Evolutionary conservation across 2,113 vertebrate genomes (phyloP).

Genomic region (Pleuronectes platessa): DNA sequence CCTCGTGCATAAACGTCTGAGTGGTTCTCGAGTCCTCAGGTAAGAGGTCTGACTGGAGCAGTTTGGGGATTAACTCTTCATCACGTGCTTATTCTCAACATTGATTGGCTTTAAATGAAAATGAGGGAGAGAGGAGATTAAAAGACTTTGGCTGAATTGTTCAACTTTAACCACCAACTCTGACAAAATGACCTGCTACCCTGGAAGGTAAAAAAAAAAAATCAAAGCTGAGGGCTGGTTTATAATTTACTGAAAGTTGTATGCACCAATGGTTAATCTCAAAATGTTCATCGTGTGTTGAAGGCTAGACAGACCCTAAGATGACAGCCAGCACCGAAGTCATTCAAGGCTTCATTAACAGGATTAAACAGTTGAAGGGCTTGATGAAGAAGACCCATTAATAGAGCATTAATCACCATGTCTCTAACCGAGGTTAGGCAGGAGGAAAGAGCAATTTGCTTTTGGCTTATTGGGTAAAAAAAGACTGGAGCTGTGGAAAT

Average conservation of each 20-base stretch:
- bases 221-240: background rate
- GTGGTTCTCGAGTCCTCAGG: conserved; percentile 4
- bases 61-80: conserved; percentile 44
- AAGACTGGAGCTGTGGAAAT: background rate
- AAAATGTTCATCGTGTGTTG: conserved; percentile 18
- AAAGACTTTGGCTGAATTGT: background rate
- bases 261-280: conserved; percentile 15
- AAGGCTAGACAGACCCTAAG: conserved; percentile 37
- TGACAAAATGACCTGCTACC: conserved; percentile 31
- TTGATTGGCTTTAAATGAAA: conserved; percentile 22
- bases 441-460: conserved; percentile 30
- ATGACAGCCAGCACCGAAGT: conserved; percentile 42
- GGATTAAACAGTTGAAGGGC: conserved; percentile 55
- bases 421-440: conserved; percentile 26
- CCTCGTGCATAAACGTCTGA: background rate
- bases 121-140: conserved; percentile 21
- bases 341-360: conserved; percentile 39
- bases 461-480: conserved; percentile 22
- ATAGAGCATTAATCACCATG: conserved; percentile 51
- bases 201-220: conserved; percentile 12
- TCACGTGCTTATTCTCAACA: conserved; percentile 27
- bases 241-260: conserved; percentile 6
- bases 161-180: conserved; percentile 25
- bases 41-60: conserved; percentile 30
- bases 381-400: conserved; percentile 51